Percentiles rank a stretch among this genome's conserved stretches.
These are phyloP conservation scores for Sternotherus odoratus DNA, from an alignment of 2,797 vertebrate genomes.

Conservation along the genomic window DNA sequence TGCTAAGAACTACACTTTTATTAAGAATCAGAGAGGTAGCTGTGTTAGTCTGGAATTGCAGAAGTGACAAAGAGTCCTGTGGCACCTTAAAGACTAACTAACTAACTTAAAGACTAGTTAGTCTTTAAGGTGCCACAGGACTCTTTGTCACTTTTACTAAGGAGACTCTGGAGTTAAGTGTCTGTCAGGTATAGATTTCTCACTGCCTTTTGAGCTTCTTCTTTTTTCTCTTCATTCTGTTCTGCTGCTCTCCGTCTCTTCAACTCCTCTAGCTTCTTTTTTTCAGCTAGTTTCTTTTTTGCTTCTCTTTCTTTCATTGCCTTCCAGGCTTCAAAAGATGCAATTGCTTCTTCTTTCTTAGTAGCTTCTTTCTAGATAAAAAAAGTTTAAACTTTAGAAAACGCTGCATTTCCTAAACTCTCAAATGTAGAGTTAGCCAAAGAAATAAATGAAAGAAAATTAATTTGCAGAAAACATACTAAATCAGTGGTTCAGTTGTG, in stretches of 20 bases:
- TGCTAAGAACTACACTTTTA: background rate
- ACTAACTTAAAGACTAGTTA: too few relatives aligned
- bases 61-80: too few relatives aligned
- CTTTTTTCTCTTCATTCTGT: slow-evolving; percentile 83
- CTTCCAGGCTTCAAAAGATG: slow-evolving; percentile 93
- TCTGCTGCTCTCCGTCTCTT: slow-evolving; percentile 81
- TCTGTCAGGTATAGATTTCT: background rate
- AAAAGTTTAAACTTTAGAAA: slow-evolving; percentile 14
- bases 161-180: background rate
- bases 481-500: background rate
- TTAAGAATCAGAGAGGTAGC: too few relatives aligned
- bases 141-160: slow-evolving; percentile 26
- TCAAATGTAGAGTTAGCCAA: background rate
- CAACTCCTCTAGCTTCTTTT: slow-evolving; percentile 80
- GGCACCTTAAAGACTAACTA: too few relatives aligned
- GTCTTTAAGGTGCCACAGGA: too few relatives aligned
- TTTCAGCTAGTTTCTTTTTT: slow-evolving; percentile 79
- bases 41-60: too few relatives aligned
- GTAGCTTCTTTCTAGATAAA: slow-evolving; percentile 82
- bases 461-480: background rate
- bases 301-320: slow-evolving; percentile 86
- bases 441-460: background rate
- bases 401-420: background rate
- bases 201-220: slow-evolving; percentile 85
- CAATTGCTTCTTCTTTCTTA: slow-evolving; percentile 88